Evolutionary conservation across 2,888 invertebrate genomes (phyloP).

Genomic region (Neoascia interrupta): DNA sequence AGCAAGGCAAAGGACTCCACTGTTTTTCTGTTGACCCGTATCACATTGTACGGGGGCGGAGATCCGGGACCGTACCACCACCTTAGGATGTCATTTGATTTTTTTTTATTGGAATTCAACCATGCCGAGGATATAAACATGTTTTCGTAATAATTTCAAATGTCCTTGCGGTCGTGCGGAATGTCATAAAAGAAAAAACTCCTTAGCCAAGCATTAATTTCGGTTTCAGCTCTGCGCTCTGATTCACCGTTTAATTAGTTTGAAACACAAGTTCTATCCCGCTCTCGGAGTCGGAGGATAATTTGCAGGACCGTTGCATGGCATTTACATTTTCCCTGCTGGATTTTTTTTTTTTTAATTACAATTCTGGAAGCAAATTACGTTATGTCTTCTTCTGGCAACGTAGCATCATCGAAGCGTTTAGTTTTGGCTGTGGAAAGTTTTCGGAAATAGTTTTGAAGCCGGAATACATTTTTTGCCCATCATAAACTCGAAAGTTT

Average conservation of each 20-base stretch:
- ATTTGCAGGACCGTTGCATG: conserved; percentile 34
- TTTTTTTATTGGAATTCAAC: conserved; percentile 38
- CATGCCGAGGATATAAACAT: neutral
- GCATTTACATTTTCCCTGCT: conserved; percentile 36
- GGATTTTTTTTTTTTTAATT: conserved; percentile 31
- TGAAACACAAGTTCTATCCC: neutral
- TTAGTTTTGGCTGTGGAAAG: conserved; percentile 18
- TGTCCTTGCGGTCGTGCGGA: neutral
- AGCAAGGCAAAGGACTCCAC: neutral
- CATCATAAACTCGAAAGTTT: conserved; percentile 17
- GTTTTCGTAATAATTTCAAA: conserved; percentile 15
- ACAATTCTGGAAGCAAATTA: conserved; percentile 18
- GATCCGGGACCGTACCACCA: neutral
- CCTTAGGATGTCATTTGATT: conserved; percentile 27
- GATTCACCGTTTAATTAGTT: conserved; percentile 53
- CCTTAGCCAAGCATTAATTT: conserved; percentile 16
- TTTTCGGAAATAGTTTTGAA: conserved; percentile 13
- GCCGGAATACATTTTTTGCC: conserved; percentile 4
- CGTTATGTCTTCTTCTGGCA: neutral
- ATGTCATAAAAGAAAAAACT: too few relatives aligned
- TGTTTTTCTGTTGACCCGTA: neutral
- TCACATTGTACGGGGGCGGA: neutral
- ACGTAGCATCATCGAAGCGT: neutral
- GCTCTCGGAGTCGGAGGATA: neutral
- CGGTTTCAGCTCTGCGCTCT: conserved; percentile 21